phyloP scores from a whole-genome alignment of 2,888 invertebrate species.

The Rhaphigaster nebulosa region DNA sequence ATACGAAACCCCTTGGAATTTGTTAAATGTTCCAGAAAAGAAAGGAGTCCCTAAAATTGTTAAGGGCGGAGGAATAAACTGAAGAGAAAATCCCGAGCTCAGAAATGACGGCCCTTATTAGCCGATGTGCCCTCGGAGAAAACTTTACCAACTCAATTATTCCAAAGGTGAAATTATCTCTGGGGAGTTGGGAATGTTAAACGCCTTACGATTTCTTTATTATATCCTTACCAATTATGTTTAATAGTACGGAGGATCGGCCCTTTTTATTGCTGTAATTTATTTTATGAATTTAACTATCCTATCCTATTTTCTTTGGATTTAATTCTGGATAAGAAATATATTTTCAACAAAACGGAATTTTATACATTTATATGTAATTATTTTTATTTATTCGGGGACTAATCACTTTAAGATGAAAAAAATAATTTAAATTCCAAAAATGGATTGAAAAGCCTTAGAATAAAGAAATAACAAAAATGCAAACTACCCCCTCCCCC shows the following conservation, averaged over 20 bases:
- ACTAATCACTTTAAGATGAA: too few species aligned
- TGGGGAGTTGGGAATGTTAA: constrained; percentile 11
- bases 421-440: too few species aligned
- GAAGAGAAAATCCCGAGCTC: background rate
- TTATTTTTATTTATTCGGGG: too few species aligned
- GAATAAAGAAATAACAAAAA: too few species aligned
- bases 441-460: too few species aligned
- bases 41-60: background rate
- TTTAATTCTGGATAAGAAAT: background rate
- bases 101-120: constrained; percentile 20
- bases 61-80: constrained; percentile 36
- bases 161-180: constrained; percentile 41
- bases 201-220: constrained; percentile 40
- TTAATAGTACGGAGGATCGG: background rate
- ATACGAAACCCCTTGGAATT: background rate
- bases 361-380: too few species aligned
- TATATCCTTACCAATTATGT: constrained; percentile 9
- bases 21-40: constrained; percentile 27
- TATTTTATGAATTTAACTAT: background rate
- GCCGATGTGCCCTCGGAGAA: background rate
- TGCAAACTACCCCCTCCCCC: too few species aligned
- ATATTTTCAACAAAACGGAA: background rate
- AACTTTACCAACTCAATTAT: constrained; percentile 43
- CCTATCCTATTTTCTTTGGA: background rate
- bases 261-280: background rate